Evolutionary conservation across 2,888 invertebrate genomes (phyloP).

Genomic region (Erebia ligea): DNA sequence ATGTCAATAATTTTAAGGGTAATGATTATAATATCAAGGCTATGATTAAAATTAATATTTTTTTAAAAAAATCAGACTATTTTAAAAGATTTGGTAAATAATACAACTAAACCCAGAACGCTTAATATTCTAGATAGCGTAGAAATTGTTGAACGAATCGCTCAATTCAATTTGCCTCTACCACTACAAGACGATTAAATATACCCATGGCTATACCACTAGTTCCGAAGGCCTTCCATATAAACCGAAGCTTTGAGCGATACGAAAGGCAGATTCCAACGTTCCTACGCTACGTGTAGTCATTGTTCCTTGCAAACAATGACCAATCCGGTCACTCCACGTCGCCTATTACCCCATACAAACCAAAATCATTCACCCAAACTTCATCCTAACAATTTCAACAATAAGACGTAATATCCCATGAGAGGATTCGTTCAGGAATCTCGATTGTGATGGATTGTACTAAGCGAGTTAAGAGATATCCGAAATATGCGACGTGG

Average conservation of each 20-base stretch:
- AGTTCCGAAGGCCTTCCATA: conserved; percentile 11
- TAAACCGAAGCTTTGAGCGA: conserved; percentile 45
- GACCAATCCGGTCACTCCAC: conserved; percentile 47
- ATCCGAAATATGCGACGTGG: conserved; percentile 35
- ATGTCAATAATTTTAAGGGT: no score
- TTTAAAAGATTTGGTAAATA: no score
- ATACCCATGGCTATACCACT: not conserved
- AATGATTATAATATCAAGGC: no score
- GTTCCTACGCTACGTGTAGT: conserved; percentile 50
- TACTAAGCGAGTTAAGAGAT: conserved; percentile 35
- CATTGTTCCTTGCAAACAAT: conserved; percentile 66
- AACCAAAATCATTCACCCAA: conserved; percentile 6
- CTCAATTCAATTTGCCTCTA: no score
- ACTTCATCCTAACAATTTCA: not conserved
- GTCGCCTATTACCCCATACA: conserved; percentile 22
- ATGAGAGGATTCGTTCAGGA: conserved; percentile 11
- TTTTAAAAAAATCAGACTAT: no score
- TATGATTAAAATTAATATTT: no score
- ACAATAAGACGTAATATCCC: conserved; percentile 21
- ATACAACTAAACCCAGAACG: no score
- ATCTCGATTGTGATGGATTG: conserved; percentile 31
- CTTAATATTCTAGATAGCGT: not conserved
- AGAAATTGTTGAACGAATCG: not conserved
- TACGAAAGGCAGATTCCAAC: conserved; percentile 64
- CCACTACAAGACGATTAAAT: no score